These are phyloP conservation scores for Lepidurus packardi DNA, from an alignment of 1,140 invertebrate genomes.

Conservation along the genomic window DNA sequence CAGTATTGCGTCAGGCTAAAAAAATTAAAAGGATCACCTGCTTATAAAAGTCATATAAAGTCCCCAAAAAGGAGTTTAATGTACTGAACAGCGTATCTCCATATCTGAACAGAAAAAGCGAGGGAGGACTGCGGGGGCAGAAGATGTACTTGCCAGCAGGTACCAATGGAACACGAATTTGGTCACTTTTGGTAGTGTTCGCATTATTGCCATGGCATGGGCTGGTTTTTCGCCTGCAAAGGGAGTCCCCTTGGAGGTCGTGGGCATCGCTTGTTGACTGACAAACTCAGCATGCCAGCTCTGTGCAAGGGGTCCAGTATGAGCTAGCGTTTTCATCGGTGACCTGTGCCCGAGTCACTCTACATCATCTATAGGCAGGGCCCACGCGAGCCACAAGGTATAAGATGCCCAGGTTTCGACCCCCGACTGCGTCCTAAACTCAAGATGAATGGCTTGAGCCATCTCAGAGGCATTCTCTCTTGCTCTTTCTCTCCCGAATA, in stretches of 20 bases:
- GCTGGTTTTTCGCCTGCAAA: too few species aligned
- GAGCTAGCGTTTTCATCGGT: slow-evolving; percentile 21
- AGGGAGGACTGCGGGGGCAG: neutral
- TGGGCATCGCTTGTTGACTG: slow-evolving; percentile 9
- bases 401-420: slow-evolving; percentile 19
- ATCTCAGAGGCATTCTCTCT: slow-evolving; percentile 8
- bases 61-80: too few species aligned
- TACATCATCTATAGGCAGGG: slow-evolving; percentile 21
- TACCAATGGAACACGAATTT: slow-evolving; percentile 15
- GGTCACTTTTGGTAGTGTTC: slow-evolving; percentile 19
- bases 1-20: too few species aligned
- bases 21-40: too few species aligned
- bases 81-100: too few species aligned
- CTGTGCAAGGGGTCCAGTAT: slow-evolving; percentile 2
- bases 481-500: neutral
- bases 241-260: neutral
- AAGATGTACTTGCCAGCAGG: slow-evolving; percentile 4
- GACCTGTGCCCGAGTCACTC: slow-evolving; percentile 20
- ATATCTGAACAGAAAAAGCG: neutral
- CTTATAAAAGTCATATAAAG: too few species aligned
- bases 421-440: slow-evolving; percentile 20
- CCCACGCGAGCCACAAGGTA: slow-evolving; percentile 17
- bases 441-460: slow-evolving; percentile 15
- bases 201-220: neutral
- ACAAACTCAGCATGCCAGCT: slow-evolving; percentile 6